phyloP scores from a whole-genome alignment of 2,113 vertebrate species.

The Xenus cinereus region DNA sequence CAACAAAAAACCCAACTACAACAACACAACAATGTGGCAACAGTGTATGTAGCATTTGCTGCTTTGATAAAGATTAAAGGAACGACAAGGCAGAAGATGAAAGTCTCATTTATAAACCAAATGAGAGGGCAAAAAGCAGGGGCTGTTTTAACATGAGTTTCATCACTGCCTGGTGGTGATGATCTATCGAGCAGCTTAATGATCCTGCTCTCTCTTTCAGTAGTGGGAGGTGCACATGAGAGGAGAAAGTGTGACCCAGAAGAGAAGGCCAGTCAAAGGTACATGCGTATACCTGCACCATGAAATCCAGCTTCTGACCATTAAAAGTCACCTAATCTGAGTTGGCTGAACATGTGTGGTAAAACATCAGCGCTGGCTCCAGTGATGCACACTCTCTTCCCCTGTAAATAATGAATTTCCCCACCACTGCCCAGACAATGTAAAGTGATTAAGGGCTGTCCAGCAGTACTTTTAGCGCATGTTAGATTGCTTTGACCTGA shows the following conservation, averaged over 20 bases:
- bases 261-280: not conserved
- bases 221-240: not conserved
- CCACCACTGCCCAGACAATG: not conserved
- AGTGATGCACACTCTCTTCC: not conserved
- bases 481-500: constrained; percentile 58
- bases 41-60: not conserved
- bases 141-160: not conserved
- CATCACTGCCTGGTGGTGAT: not conserved
- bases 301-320: not conserved
- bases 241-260: not conserved
- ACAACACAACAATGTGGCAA: not conserved
- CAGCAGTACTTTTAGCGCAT: not conserved
- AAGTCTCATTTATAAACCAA: not conserved
- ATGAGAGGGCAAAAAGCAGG: not conserved
- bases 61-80: not conserved
- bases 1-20: not conserved
- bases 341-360: not conserved
- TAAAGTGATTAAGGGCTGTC: constrained; percentile 25
- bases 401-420: constrained; percentile 22
- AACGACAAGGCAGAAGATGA: not conserved
- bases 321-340: not conserved
- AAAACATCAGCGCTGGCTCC: not conserved
- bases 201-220: not conserved
- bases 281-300: not conserved
- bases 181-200: not conserved